These are phyloP conservation scores for Odontomachus brunneus DNA, from an alignment of 1,140 invertebrate genomes.

Conservation along the genomic window DNA sequence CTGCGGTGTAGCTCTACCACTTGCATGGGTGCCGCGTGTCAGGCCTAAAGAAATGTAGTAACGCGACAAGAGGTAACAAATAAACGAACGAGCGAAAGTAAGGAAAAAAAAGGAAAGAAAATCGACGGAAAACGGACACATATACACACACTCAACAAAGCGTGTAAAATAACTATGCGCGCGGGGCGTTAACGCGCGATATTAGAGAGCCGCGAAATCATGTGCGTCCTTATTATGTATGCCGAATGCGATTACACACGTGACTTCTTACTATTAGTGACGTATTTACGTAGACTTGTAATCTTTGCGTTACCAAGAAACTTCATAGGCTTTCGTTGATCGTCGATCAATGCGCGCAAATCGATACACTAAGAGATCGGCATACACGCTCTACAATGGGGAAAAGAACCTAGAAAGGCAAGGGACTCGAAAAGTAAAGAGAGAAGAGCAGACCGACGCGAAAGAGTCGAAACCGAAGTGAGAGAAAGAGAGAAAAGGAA, in stretches of 20 bases:
- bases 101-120: constrained; percentile 9
- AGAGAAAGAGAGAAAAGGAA: not conserved
- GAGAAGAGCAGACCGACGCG: not conserved
- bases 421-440: constrained; percentile 13
- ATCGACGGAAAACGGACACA: not conserved
- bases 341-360: constrained; percentile 66
- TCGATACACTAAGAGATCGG: constrained; percentile 74
- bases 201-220: constrained; percentile 28
- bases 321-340: constrained; percentile 68
- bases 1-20: constrained; percentile 39
- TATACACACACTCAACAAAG: not conserved
- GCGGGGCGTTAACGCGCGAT: not conserved
- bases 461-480: constrained; percentile 15
- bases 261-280: constrained; percentile 54
- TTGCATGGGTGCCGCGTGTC: constrained; percentile 42
- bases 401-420: constrained; percentile 6
- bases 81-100: not conserved
- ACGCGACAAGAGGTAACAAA: not conserved
- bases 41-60: constrained; percentile 70
- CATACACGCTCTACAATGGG: constrained; percentile 65
- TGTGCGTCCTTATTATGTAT: constrained; percentile 45
- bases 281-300: constrained; percentile 55
- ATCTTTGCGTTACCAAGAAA: constrained; percentile 71
- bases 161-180: too few species aligned
- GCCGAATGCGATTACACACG: constrained; percentile 49